Evolutionary conservation across 2,888 invertebrate species (phyloP).

Genomic region (Acleris cristana): DNA sequence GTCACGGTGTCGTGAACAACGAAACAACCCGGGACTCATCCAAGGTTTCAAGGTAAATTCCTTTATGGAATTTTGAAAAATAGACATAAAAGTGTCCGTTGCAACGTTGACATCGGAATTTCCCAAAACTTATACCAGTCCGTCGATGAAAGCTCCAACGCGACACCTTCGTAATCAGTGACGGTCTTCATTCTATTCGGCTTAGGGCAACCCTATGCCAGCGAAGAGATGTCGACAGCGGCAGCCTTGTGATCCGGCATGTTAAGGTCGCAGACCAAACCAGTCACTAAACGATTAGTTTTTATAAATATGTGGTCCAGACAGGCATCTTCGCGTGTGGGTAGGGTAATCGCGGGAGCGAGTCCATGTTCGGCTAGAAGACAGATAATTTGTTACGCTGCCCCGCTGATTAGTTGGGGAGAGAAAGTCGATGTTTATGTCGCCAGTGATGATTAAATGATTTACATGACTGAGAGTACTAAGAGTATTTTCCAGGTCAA

Average conservation of each 20-base stretch:
- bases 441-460: background rate
- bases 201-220: background rate
- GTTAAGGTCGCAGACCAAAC: conserved; percentile 4
- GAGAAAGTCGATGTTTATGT: conserved; percentile 2
- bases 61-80: background rate
- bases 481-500: background rate
- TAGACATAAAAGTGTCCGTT: background rate
- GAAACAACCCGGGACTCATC: background rate
- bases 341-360: conserved; percentile 2
- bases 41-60: conserved; percentile 8
- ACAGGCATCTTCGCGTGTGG: background rate
- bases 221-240: background rate
- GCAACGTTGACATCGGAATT: background rate
- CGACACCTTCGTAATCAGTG: background rate
- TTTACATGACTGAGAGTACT: background rate
- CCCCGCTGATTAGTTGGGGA: background rate
- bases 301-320: conserved; percentile 5
- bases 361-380: background rate
- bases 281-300: background rate
- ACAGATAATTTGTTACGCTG: no score
- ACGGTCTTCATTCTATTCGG: background rate
- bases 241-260: conserved; percentile 2
- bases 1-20: background rate
- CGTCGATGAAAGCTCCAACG: background rate
- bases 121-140: background rate